These are phyloP conservation scores for Thomomys bottae DNA, from an alignment of 2,113 vertebrate species.

Conservation along the genomic window DNA sequence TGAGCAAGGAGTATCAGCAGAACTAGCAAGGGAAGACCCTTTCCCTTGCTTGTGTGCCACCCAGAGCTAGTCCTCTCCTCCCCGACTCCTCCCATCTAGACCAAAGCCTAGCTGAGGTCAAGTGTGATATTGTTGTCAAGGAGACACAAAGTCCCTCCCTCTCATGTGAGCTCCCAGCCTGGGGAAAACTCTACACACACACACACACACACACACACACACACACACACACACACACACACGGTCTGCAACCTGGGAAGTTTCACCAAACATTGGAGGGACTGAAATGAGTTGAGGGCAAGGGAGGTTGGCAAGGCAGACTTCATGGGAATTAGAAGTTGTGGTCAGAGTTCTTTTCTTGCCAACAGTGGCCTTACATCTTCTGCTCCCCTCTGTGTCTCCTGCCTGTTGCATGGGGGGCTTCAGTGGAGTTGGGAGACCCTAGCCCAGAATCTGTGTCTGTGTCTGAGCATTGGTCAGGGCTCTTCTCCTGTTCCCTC, in stretches of 20 bases:
- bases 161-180: background rate
- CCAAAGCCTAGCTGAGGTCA: conserved; percentile 12
- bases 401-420: background rate
- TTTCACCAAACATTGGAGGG: background rate
- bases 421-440: background rate
- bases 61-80: background rate
- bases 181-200: background rate
- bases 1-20: conserved; percentile 12
- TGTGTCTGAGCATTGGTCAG: background rate
- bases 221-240: background rate
- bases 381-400: background rate
- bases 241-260: background rate
- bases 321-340: background rate
- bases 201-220: background rate
- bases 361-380: conserved; percentile 66
- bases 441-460: background rate
- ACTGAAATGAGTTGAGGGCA: background rate
- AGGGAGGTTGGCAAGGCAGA: background rate
- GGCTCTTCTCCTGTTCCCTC: background rate
- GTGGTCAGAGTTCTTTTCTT: background rate
- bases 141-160: conserved; percentile 31
- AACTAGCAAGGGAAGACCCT: background rate
- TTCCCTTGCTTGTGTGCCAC: background rate
- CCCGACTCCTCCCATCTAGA: background rate
- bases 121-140: background rate